Evolutionary conservation across 2,113 vertebrate species (phyloP).

Genomic region (Thalassarche chlororhynchos): DNA sequence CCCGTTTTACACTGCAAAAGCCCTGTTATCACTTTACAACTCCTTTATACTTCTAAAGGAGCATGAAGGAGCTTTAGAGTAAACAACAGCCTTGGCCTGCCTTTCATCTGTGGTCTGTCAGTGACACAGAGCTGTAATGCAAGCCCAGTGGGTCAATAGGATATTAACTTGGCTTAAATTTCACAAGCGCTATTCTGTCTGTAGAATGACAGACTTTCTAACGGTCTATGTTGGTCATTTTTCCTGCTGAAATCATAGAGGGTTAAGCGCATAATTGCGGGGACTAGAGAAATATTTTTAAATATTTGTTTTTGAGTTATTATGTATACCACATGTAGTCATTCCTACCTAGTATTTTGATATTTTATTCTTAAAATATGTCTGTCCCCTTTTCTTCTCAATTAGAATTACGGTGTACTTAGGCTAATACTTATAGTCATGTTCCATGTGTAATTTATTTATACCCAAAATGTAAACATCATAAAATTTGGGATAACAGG

Average conservation of each 20-base stretch:
- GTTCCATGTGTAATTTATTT: not conserved
- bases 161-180: not conserved
- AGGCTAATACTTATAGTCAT: not conserved
- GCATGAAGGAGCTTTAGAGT: not conserved
- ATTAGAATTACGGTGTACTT: not conserved
- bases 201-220: not conserved
- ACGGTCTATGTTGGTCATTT: not conserved
- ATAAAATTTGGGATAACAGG: not conserved
- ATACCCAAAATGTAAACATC: not conserved
- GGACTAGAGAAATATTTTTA: not conserved
- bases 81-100: not conserved
- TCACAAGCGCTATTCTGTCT: not conserved
- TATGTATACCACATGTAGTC: not conserved
- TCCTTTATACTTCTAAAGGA: not conserved
- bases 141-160: not conserved
- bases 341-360: not conserved
- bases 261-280: not conserved
- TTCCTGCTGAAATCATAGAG: not conserved
- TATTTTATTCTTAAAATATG: not conserved
- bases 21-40: constrained; percentile 14
- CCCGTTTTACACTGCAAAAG: not conserved
- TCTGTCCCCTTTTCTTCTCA: not conserved
- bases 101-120: not conserved
- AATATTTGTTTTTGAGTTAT: not conserved
- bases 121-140: not conserved